Conservation (phyloP, 2,888 invertebrate genomes). For the Microctonus aethiopoides region DNA sequence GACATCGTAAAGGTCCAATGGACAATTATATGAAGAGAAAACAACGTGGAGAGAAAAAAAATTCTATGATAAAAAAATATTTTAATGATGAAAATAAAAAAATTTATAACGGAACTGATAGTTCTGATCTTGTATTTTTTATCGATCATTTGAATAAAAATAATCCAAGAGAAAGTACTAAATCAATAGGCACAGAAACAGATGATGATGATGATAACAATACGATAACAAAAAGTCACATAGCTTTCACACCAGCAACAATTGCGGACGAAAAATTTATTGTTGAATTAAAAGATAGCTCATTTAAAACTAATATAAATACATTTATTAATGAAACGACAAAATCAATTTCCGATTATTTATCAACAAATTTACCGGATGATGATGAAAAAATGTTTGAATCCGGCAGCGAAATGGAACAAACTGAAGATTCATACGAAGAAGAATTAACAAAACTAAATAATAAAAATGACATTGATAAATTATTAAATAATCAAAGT, state of each 20-base stretch:
- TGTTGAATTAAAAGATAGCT: constrained; percentile 3
- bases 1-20: constrained; percentile 40
- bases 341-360: background rate
- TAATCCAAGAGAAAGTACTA: background rate
- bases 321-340: background rate
- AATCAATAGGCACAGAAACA: background rate
- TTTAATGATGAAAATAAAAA: background rate
- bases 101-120: constrained; percentile 8
- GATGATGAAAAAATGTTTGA: constrained; percentile 33
- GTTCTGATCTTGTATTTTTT: background rate
- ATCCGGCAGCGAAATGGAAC: constrained; percentile 37
- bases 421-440: constrained; percentile 42
- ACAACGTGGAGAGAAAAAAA: constrained; percentile 35
- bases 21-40: constrained; percentile 40
- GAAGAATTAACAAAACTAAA: constrained; percentile 38
- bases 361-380: constrained; percentile 31
- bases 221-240: background rate
- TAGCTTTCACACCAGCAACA: background rate
- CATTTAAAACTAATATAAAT: background rate
- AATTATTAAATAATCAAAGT: constrained; percentile 14
- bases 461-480: constrained; percentile 34
- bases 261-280: background rate
- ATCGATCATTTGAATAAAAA: background rate
- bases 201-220: background rate
- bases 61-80: background rate